Evolutionary conservation across 2,113 vertebrate genomes (phyloP).

Genomic region (Eudyptes chrysolophus): DNA sequence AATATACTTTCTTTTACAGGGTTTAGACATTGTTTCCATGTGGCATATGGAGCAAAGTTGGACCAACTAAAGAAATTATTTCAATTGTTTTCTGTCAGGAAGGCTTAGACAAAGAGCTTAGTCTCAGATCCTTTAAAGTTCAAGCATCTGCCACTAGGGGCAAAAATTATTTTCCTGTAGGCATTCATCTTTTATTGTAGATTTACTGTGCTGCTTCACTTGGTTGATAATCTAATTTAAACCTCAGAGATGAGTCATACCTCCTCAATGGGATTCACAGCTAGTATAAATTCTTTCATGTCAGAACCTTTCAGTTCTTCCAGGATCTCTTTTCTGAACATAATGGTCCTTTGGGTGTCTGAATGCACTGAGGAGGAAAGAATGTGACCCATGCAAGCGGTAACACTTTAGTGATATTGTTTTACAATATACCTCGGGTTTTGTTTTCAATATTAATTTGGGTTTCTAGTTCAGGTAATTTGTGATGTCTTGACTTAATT

Average conservation of each 20-base stretch:
- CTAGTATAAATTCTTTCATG: constrained; percentile 52
- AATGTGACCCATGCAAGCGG: not conserved
- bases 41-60: constrained; percentile 48
- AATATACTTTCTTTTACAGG: constrained; percentile 51
- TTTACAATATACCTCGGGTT: not conserved
- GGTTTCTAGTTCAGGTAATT: constrained; percentile 10
- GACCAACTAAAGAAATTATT: constrained; percentile 53
- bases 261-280: constrained; percentile 63
- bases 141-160: constrained; percentile 71
- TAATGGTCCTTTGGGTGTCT: not conserved
- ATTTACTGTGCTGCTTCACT: constrained; percentile 37
- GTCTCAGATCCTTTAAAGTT: constrained; percentile 69
- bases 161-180: constrained; percentile 70
- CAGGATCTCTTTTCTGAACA: constrained; percentile 3
- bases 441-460: constrained; percentile 23
- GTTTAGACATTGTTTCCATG: constrained; percentile 61
- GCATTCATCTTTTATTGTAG: constrained; percentile 60
- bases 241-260: constrained; percentile 66
- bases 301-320: constrained; percentile 43
- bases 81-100: constrained; percentile 60
- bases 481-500: not conserved
- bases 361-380: not conserved
- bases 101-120: constrained; percentile 69
- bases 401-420: not conserved
- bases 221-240: constrained; percentile 68